Conservation (phyloP, 2,888 invertebrate species). For the Uropetala carovei region DNA sequence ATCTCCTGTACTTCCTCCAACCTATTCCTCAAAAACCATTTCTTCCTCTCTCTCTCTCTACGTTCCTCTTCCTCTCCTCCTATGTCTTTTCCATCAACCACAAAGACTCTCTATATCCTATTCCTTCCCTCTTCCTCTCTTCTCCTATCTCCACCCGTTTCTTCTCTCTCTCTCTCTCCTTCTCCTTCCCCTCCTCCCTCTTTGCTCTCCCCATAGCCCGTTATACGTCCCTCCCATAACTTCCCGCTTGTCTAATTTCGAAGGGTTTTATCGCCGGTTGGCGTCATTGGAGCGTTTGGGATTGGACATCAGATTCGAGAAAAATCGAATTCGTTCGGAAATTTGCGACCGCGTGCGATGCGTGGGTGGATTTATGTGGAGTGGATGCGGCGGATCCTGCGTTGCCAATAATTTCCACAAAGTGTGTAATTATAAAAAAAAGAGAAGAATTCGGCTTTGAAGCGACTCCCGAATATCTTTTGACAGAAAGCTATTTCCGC, state of each 20-base stretch:
- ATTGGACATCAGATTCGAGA: conserved; percentile 21
- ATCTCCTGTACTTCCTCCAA: neutral
- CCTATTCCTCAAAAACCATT: too few relatives aligned
- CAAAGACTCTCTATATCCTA: too few relatives aligned
- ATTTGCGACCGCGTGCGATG: neutral
- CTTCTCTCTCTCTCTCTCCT: neutral
- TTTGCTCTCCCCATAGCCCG: neutral
- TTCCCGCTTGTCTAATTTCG: conserved; percentile 26
- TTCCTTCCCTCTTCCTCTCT: neutral
- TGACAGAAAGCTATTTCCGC: too few relatives aligned
- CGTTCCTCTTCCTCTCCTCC: neutral
- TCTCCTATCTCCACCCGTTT: neutral
- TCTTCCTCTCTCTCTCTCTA: neutral
- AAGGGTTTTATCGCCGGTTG: neutral
- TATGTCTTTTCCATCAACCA: neutral
- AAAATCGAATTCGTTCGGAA: conserved; percentile 1
- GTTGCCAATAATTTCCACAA: too few relatives aligned
- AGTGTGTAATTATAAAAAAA: too few relatives aligned
- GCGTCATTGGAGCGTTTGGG: conserved; percentile 5
- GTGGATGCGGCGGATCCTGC: neutral
- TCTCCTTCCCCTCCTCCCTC: neutral
- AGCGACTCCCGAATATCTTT: too few relatives aligned
- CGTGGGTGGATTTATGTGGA: neutral
- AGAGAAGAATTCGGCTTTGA: too few relatives aligned
- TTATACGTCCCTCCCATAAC: neutral